Conservation (phyloP, 2,113 vertebrate species). For the Nanorana parkeri region DNA sequence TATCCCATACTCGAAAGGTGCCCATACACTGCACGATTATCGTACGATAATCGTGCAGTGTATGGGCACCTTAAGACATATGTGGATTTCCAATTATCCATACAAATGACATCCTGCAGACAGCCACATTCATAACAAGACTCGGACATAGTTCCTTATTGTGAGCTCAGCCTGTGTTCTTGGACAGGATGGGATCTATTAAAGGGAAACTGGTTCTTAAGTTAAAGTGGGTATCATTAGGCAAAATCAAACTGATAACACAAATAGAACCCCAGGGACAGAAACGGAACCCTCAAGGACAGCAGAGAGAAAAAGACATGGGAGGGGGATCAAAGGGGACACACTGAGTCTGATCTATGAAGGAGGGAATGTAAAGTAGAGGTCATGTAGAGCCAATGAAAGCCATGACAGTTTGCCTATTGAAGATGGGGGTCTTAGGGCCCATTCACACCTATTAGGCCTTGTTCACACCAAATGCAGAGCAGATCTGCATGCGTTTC, state of each 20-base stretch:
- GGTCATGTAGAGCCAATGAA: too few species aligned
- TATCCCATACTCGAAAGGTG: too few species aligned
- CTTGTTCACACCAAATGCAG: too few species aligned
- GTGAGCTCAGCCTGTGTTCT: background rate
- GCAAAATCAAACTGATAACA: background rate
- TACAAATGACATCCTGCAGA: background rate
- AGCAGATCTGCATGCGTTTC: too few species aligned
- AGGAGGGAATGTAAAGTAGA: background rate
- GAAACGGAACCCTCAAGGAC: background rate
- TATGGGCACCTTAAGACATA: too few species aligned
- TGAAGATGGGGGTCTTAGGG: too few species aligned
- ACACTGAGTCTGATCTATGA: background rate
- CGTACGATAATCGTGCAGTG: too few species aligned
- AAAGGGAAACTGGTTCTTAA: constrained; percentile 50
- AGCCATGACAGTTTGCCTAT: too few species aligned
- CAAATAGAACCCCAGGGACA: background rate
- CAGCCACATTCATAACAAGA: background rate
- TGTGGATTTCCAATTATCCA: too few species aligned
- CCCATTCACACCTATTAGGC: too few species aligned
- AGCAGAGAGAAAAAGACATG: background rate
- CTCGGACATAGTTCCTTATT: background rate
- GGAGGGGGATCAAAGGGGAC: background rate
- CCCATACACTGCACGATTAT: too few species aligned
- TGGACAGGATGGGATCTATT: background rate
- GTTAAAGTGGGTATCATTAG: background rate